A percentile compares a stretch with the other conserved stretches of the same genome.
Evolutionary conservation across 2,797 vertebrate species (phyloP).

Genomic region (Anguilla obscura): DNA sequence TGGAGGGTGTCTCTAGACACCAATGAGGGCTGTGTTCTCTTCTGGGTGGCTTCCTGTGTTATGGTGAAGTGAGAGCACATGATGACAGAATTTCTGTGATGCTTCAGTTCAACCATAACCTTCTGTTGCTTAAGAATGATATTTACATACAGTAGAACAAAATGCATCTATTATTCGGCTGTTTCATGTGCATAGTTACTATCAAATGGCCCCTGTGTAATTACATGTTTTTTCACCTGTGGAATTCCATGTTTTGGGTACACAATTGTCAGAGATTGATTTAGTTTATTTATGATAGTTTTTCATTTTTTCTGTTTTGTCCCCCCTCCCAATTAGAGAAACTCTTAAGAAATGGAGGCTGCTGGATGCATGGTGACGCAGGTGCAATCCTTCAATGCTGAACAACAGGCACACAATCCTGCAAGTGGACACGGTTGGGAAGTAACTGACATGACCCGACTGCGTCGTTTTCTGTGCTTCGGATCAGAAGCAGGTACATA

Average conservation of each 20-base stretch:
- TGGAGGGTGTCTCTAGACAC: not conserved
- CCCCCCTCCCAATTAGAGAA: constrained; percentile 41
- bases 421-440: constrained; percentile 65
- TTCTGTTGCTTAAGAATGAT: not conserved
- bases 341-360: constrained; percentile 70
- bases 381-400: constrained; percentile 45
- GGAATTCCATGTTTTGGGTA: not conserved
- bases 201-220: not conserved
- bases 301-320: not conserved
- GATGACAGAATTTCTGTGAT: not conserved
- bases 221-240: not conserved
- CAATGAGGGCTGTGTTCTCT: not conserved
- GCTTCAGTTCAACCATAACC: not conserved
- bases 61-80: not conserved
- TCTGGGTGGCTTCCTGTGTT: not conserved
- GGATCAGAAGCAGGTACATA: constrained; percentile 82
- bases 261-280: not conserved
- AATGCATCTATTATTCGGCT: not conserved
- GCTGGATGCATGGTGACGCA: constrained; percentile 47
- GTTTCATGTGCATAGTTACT: not conserved
- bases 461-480: constrained; percentile 86
- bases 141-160: not conserved
- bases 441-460: constrained; percentile 72
- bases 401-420: constrained; percentile 63
- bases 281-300: not conserved